Evolutionary conservation across 2,797 vertebrate genomes (phyloP), one percentile per base, ranked within the genome.

Genomic region (Cirrhinus molitorella): DNA sequence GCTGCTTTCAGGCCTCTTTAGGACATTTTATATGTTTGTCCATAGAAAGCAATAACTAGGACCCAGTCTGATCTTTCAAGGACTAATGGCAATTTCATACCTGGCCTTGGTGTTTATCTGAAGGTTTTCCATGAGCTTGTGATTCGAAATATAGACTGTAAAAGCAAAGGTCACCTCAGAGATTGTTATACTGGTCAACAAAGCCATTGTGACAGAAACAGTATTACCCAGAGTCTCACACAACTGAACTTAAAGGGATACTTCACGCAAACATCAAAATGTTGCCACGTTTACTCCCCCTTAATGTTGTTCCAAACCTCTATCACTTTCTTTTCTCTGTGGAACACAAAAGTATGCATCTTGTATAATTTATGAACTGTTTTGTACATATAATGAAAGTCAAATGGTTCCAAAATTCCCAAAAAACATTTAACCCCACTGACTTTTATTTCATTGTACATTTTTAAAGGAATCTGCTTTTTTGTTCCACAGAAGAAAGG

Each of bases 21-120:
- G 57, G 25, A 40, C 21, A 72, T 84, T 81, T 72, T 55, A 86
- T 79, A 71, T 31, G 68, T 78, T 74, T 63, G 59, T 28, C 47
- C 31, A 21, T 45, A 49, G 74, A 75, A 79, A 65, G 40, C 37
- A 70, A 70, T 74, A 80, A 80, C 37, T 81, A 13, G n/a, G 65
- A 84, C 55, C 10, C 65, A 47, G 7, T 45, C 14, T 49, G 76
- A 14, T 21, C 23, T 45, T 73, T 71, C 2, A 12, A 37, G 61
- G 34, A 47, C 72, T 51, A 57, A 77, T 47, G 43, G 45, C n/a
- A 57, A 31, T 70, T 71, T 83, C 21, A 70, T 79, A 79, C 23
- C 19, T 25, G 59, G 17, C 28, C 23, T 81, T 25, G 3, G 45
- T 55, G 68, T 40, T 40, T 21, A 13, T 76, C 23, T 75, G 10